A percentile compares a stretch with the other conserved stretches of the same genome.
Conservation (phyloP, 2,797 vertebrate genomes). For the Oryzias sinensis region DNA sequence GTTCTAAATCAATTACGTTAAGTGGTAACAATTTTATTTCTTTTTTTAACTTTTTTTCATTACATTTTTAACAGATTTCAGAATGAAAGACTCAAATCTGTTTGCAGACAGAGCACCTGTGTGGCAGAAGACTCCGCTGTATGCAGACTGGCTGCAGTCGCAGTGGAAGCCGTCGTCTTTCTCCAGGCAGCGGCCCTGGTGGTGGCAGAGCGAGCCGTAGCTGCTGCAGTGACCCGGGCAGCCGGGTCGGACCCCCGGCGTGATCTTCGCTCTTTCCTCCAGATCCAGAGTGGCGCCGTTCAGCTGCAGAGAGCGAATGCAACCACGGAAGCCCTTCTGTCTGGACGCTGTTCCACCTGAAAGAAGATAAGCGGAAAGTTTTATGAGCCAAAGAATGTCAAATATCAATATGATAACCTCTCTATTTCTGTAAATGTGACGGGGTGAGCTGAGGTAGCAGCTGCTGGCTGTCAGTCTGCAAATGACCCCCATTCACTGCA, state of each 20-base stretch:
- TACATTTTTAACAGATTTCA: not conserved
- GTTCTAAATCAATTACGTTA: too few species aligned
- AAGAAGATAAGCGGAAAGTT: not conserved
- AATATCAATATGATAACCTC: conserved; percentile 11
- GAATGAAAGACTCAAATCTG: not conserved
- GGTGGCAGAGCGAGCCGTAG: conserved; percentile 86
- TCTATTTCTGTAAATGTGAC: conserved; percentile 18
- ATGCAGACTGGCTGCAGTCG: conserved; percentile 76
- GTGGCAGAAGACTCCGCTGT: conserved; percentile 46
- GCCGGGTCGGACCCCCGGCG: conserved; percentile 86
- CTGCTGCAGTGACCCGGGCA: conserved; percentile 93
- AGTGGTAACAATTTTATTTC: too few species aligned
- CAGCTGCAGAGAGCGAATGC: conserved; percentile 87
- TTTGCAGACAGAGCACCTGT: conserved; percentile 28
- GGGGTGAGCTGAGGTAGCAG: conserved; percentile 19
- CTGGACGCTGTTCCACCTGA: conserved; percentile 79
- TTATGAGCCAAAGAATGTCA: not conserved
- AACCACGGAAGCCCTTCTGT: conserved; percentile 90
- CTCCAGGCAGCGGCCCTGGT: conserved; percentile 85
- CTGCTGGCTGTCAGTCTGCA: conserved; percentile 31
- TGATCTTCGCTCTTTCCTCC: conserved; percentile 87
- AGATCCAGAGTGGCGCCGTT: conserved; percentile 89
- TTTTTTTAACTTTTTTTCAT: too few species aligned
- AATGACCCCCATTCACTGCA: conserved; percentile 21
- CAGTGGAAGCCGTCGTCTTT: conserved; percentile 84